Percentiles rank a stretch among this genome's conserved stretches.
Evolutionary conservation across 2,797 vertebrate genomes (phyloP).

Genomic region (Morus bassanus): DNA sequence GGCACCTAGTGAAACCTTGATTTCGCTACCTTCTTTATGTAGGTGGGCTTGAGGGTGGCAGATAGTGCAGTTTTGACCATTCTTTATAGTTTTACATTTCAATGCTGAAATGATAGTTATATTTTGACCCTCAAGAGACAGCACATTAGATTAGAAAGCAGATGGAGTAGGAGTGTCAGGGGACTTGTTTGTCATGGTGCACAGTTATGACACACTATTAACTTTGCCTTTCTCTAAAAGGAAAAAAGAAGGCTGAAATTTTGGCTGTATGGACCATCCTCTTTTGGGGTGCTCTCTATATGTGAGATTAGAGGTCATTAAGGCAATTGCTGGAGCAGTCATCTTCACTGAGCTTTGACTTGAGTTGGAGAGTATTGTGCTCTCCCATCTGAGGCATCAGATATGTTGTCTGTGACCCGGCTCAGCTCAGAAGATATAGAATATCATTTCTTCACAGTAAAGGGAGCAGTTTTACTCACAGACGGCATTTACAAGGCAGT

Average conservation of each 20-base stretch:
- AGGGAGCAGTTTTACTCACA: neutral
- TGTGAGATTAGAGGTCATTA: neutral
- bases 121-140: neutral
- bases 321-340: neutral
- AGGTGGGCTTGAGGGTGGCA: neutral
- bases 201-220: neutral
- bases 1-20: neutral
- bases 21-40: neutral
- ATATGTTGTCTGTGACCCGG: neutral
- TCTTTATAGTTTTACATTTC: neutral
- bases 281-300: neutral
- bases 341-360: neutral
- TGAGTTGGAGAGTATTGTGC: neutral
- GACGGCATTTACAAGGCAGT: neutral
- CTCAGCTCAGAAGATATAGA: neutral
- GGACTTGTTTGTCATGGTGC: neutral
- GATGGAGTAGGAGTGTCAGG: neutral
- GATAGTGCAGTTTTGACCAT: neutral
- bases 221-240: neutral
- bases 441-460: neutral
- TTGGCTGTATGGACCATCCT: neutral
- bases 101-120: neutral
- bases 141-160: neutral
- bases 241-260: neutral
- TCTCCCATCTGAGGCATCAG: neutral